These are phyloP conservation scores for Boloria selene DNA, from an alignment of 2,888 invertebrate species.

Conservation along the genomic window DNA sequence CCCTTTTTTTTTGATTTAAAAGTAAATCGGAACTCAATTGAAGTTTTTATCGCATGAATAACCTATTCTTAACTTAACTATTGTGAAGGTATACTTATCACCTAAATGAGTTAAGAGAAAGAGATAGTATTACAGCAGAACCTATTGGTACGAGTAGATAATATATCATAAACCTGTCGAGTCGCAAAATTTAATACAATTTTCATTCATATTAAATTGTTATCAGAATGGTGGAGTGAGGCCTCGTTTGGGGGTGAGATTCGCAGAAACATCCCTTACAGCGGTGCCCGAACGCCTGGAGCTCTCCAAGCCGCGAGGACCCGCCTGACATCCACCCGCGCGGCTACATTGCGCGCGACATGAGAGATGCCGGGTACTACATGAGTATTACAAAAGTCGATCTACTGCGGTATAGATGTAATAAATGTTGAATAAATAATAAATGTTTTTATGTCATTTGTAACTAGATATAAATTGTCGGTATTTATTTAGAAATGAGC, in stretches of 20 bases:
- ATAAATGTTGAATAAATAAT: not conserved
- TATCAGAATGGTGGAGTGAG: slow-evolving; percentile 52
- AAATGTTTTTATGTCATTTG: not conserved
- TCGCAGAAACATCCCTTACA: slow-evolving; percentile 68
- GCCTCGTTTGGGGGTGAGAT: slow-evolving; percentile 63
- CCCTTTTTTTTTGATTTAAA: no score
- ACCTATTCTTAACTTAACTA: no score
- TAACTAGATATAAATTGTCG: no score
- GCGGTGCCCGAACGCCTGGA: slow-evolving; percentile 50
- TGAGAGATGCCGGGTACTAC: slow-evolving; percentile 66
- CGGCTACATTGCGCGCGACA: slow-evolving; percentile 65
- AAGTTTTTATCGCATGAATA: no score
- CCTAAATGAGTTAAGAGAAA: no score
- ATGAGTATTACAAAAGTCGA: slow-evolving; percentile 51
- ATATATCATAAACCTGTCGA: no score
- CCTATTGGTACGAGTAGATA: no score
- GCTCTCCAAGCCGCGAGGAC: slow-evolving; percentile 51
- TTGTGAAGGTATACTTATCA: no score
- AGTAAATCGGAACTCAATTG: no score
- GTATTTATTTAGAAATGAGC: no score
- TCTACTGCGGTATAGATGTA: slow-evolving; percentile 23
- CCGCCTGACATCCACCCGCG: slow-evolving; percentile 71
- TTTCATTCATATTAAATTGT: not conserved
- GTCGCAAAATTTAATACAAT: no score
- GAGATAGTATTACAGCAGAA: no score